phyloP scores from a whole-genome alignment of 2,113 vertebrate genomes.

The Hippopotamus amphibius region DNA sequence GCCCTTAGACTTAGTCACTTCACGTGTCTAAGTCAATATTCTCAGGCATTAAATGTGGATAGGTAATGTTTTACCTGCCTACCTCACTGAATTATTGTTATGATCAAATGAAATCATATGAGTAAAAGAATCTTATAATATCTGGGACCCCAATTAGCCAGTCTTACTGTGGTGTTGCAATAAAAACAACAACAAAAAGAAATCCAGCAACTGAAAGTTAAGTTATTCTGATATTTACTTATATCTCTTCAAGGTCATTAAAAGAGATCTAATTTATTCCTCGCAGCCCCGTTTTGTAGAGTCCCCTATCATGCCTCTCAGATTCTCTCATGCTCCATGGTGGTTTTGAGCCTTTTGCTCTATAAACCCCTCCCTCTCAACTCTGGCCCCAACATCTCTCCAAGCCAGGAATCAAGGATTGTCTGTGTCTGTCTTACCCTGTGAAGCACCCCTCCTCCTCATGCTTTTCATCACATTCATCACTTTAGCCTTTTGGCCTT shows the following conservation, averaged over 20 bases:
- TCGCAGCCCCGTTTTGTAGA: background rate
- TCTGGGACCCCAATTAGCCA: background rate
- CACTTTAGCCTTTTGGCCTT: background rate
- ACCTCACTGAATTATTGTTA: background rate
- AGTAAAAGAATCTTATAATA: background rate
- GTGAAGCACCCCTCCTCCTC: background rate
- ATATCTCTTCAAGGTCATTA: background rate
- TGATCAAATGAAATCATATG: background rate
- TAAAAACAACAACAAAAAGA: background rate
- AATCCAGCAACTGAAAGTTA: background rate
- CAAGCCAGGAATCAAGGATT: background rate
- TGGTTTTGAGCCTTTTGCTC: background rate
- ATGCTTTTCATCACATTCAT: background rate
- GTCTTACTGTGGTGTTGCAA: background rate
- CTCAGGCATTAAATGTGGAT: background rate
- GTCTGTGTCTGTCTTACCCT: background rate
- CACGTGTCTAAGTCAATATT: background rate
- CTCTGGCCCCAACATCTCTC: background rate
- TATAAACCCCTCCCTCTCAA: background rate
- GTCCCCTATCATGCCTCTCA: background rate
- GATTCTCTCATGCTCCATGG: background rate
- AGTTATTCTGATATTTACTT: background rate
- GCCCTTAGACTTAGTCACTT: background rate
- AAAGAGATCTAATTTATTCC: background rate
- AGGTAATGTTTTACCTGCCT: background rate